Evolutionary conservation across 2,888 invertebrate species (phyloP).

Genomic region (Marronus borbonicus): DNA sequence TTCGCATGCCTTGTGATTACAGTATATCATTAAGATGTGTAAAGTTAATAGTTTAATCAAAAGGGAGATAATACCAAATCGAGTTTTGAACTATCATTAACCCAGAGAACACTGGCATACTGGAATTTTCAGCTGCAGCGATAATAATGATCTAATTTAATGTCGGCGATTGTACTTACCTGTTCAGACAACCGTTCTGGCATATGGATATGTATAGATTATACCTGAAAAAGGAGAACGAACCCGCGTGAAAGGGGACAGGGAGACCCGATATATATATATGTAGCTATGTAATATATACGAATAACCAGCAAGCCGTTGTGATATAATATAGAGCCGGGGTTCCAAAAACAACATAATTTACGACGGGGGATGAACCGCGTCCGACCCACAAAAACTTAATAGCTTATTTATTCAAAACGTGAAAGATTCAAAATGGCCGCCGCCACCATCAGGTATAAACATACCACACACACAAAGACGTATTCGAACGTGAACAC

Average conservation of each 20-base stretch:
- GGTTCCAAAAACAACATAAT: slow-evolving; percentile 69
- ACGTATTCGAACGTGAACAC: too few species aligned
- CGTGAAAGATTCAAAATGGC: slow-evolving; percentile 72
- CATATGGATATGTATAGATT: background rate
- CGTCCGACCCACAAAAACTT: slow-evolving; percentile 70
- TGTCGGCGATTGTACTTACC: slow-evolving; percentile 30
- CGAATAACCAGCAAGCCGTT: slow-evolving; percentile 53
- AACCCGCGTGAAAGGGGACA: slow-evolving; percentile 4
- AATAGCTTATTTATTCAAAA: slow-evolving; percentile 72
- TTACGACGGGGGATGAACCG: slow-evolving; percentile 68
- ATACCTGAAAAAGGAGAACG: slow-evolving; percentile 26
- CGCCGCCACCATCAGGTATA: slow-evolving; percentile 60
- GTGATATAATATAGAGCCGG: slow-evolving; percentile 58
- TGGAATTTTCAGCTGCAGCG: too few species aligned
- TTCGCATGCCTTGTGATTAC: too few species aligned
- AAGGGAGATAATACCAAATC: too few species aligned
- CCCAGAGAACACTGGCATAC: too few species aligned
- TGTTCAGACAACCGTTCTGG: slow-evolving; percentile 23
- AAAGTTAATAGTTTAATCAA: too few species aligned
- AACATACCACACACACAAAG: background rate
- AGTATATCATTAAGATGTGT: too few species aligned
- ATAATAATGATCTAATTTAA: slow-evolving; percentile 25
- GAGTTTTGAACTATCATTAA: too few species aligned
- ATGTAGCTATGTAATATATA: slow-evolving; percentile 1
- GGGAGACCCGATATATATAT: background rate